Evolutionary conservation across 2,113 vertebrate genomes (phyloP).

Genomic region (Cyprinodon variegatus): DNA sequence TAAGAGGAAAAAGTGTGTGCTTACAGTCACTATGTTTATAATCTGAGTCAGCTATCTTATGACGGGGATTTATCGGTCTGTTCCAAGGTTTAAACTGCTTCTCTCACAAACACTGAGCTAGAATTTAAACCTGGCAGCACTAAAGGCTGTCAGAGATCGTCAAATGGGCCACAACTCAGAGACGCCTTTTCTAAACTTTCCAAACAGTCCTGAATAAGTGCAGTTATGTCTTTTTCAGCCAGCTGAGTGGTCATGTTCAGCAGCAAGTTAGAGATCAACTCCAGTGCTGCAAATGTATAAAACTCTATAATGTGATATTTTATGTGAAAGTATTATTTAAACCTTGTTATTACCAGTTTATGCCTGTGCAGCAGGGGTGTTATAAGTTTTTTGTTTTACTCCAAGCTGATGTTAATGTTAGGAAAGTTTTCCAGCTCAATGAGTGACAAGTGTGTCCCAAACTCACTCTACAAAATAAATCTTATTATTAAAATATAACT

Average conservation of each 20-base stretch:
- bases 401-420: not conserved
- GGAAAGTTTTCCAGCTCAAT: not conserved
- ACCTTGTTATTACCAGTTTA: not conserved
- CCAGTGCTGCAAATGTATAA: too few species aligned
- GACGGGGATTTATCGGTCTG: not conserved
- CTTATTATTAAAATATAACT: constrained; percentile 15
- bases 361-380: not conserved
- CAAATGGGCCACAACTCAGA: too few species aligned
- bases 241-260: too few species aligned
- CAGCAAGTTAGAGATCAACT: too few species aligned
- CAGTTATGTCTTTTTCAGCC: too few species aligned
- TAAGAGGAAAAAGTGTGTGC: too few species aligned
- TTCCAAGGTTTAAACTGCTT: not conserved
- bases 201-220: too few species aligned
- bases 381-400: not conserved
- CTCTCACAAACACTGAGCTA: not conserved
- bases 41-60: not conserved
- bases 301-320: too few species aligned
- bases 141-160: too few species aligned
- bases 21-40: too few species aligned
- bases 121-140: not conserved
- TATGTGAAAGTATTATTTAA: not conserved
- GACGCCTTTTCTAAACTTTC: too few species aligned
- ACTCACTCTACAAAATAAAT: constrained; percentile 4
- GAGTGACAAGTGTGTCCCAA: not conserved